Evolutionary conservation across 2,113 vertebrate species (phyloP), one percentile per base, ranked within the genome.

Genomic region (Entomyzon cyanotis): DNA sequence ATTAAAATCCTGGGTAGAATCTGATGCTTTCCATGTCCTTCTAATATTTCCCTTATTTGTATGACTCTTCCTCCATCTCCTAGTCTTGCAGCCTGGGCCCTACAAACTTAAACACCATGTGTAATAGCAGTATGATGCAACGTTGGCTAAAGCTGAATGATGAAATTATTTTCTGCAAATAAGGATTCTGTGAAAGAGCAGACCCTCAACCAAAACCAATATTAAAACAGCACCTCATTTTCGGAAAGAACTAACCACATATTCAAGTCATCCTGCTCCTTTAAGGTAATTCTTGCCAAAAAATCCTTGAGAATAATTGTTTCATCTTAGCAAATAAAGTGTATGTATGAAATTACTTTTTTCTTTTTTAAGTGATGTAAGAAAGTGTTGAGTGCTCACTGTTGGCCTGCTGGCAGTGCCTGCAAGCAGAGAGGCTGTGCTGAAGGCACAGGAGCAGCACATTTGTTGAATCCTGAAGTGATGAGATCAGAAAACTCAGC

Each of bases 321-420:
- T 84, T 88, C 23, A 52, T 25, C 7, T 50, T 21, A 46, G 35
- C 10, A 35, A 44, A 46, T 65, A 71, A 30, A 8, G 1, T 17
- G 8, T 30, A 20, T 23, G 9, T 6, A 19, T 42, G 42, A 82
- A 70, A 50, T 6, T 0, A 56, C 2, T 11, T 31, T 47, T 11
- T 75, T 10, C 0, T 21, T 12, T 58, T 69, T 14, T 0, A 30
- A 79, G 35, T 31, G 6, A 30, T 7, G 1, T n/a, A 80, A 77
- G 46, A 53, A 42, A 63, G 22, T 15, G 10, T 24, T 60, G 24
- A 39, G 31, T 24, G 22, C 11, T 95, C 44, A 73, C 39, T 22
- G 23, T 11, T 82, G n/a, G 28, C 41, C 69, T 82, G 22, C 25
- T 69, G 65, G 16, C 46, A 49, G 10, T 10, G 24, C 58, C 68